Percentiles rank a stretch among this genome's conserved stretches.
Evolutionary conservation across 1,140 invertebrate genomes (phyloP).

Genomic region (Drosophila rhopaloa): DNA sequence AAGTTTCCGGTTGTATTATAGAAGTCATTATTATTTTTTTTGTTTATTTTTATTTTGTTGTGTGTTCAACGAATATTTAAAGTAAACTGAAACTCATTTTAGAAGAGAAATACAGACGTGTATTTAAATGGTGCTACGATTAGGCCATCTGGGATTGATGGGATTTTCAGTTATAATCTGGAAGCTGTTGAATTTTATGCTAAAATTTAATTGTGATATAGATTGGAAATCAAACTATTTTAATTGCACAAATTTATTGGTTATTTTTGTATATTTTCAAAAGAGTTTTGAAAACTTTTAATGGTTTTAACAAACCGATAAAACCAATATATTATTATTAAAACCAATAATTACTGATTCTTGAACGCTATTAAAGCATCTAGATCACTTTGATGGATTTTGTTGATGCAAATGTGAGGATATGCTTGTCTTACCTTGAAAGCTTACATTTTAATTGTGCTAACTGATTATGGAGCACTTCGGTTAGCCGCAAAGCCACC

Average conservation of each 20-base stretch:
- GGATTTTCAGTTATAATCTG: no score
- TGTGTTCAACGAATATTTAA: slow-evolving; percentile 12
- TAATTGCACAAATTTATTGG: no score
- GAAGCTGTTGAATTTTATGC: no score
- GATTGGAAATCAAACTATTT: no score
- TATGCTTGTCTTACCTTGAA: no score
- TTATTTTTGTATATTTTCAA: no score
- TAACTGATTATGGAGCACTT: neutral
- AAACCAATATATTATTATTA: no score
- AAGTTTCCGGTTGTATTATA: slow-evolving; percentile 2
- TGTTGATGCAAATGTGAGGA: no score
- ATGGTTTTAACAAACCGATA: no score
- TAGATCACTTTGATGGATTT: neutral
- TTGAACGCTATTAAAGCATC: neutral
- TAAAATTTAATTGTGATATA: no score
- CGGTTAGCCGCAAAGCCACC: slow-evolving; percentile 16
- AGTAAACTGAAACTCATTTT: slow-evolving; percentile 3
- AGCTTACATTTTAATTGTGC: slow-evolving; percentile 9
- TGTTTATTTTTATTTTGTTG: slow-evolving; percentile 15
- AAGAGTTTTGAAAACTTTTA: no score
- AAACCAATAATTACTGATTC: no score
- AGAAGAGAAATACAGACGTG: neutral
- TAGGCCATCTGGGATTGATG: neutral
- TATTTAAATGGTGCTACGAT: slow-evolving; percentile 1
- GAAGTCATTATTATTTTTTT: slow-evolving; percentile 36